phyloP scores from a whole-genome alignment of 1,140 invertebrate genomes.

The Neelides sp. region DNA sequence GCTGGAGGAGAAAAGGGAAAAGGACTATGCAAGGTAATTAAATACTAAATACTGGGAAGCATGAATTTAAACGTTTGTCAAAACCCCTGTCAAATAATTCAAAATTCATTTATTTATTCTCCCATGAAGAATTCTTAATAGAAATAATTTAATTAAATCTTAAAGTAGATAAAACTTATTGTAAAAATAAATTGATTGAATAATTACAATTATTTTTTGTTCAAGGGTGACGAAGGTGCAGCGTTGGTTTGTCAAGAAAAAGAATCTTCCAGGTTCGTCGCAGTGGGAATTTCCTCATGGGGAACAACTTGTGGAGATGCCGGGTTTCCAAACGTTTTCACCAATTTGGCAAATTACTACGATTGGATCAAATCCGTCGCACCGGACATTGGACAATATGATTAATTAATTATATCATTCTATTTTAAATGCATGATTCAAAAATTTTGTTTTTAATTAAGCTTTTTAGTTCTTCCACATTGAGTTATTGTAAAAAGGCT shows the following conservation, averaged over 20 bases:
- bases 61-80: not conserved
- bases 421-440: no score
- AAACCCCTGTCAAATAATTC: slow-evolving; percentile 1
- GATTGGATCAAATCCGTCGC: slow-evolving; percentile 44
- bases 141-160: not conserved
- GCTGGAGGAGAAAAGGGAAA: slow-evolving; percentile 60
- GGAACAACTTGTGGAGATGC: slow-evolving; percentile 53
- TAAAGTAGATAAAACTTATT: not conserved
- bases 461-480: no score
- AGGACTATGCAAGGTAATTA: slow-evolving; percentile 58
- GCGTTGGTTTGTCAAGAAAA: slow-evolving; percentile 52
- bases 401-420: no score
- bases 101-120: not conserved
- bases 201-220: slow-evolving; percentile 15
- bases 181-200: not conserved
- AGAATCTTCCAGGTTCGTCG: slow-evolving; percentile 40
- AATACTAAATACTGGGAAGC: slow-evolving; percentile 6
- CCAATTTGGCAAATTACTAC: slow-evolving; percentile 47
- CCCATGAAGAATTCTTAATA: not conserved
- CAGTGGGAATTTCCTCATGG: slow-evolving; percentile 62
- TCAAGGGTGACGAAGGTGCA: slow-evolving; percentile 63
- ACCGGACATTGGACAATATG: slow-evolving; percentile 9
- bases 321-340: slow-evolving; percentile 53
- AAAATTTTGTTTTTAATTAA: no score
- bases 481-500: no score